phyloP scores from a whole-genome alignment of 2,797 vertebrate species.

The Enteromius anoplus region DNA sequence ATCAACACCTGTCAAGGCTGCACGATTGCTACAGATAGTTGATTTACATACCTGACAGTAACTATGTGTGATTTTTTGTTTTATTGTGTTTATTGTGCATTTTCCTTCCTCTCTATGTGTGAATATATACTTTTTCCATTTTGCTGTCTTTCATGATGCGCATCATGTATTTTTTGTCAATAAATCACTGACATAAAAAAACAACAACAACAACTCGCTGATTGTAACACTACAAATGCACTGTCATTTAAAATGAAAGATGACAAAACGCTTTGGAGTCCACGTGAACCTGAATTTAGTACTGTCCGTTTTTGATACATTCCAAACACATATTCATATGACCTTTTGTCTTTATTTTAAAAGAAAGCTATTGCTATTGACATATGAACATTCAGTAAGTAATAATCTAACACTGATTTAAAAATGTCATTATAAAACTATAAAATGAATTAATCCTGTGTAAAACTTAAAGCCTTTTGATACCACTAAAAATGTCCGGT shows the following conservation, averaged over 20 bases:
- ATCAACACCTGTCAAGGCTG: constrained; percentile 79
- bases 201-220: background rate
- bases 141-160: background rate
- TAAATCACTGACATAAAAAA: background rate
- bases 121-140: background rate
- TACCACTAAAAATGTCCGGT: background rate
- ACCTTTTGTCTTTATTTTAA: background rate
- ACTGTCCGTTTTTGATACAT: background rate
- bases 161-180: background rate
- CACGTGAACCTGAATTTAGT: background rate
- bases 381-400: background rate
- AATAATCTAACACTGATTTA: background rate
- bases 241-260: background rate
- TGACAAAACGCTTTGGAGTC: background rate
- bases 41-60: constrained; percentile 81
- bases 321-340: background rate
- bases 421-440: background rate
- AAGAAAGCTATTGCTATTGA: background rate
- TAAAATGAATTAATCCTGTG: background rate
- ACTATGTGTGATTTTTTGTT: constrained; percentile 32
- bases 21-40: constrained; percentile 76
- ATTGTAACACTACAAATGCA: background rate
- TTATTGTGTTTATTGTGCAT: constrained; percentile 1
- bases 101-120: constrained; percentile 26
- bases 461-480: background rate